phyloP scores from a whole-genome alignment of 2,797 vertebrate species.

The Helarctos malayanus region DNA sequence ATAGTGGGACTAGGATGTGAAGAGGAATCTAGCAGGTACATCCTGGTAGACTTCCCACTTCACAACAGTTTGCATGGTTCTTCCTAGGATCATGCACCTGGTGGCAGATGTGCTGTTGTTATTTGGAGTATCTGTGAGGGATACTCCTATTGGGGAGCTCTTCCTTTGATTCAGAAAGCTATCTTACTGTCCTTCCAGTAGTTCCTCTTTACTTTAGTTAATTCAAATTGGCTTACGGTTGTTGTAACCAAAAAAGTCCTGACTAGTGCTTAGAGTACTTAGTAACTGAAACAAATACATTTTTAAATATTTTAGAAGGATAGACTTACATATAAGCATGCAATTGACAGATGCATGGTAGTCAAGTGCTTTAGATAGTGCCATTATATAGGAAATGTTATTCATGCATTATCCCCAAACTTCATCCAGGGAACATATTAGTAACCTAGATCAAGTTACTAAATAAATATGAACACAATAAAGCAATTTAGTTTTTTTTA shows the following conservation, averaged over 20 bases:
- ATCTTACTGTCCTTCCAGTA: neutral
- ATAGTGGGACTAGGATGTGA: neutral
- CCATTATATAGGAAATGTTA: neutral
- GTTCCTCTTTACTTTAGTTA: neutral
- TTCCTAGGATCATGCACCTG: accelerated
- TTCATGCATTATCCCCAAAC: neutral
- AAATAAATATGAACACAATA: neutral
- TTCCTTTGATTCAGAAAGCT: neutral
- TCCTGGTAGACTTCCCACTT: neutral
- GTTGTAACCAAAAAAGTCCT: neutral
- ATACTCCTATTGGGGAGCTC: neutral
- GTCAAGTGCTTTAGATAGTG: neutral
- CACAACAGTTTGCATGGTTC: neutral
- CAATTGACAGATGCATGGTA: neutral
- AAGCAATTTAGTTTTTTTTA: neutral
- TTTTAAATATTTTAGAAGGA: neutral
- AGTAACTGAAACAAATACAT: neutral
- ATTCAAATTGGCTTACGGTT: conserved; percentile 48
- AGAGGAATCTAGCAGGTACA: neutral
- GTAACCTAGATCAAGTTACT: neutral
- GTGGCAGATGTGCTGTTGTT: neutral
- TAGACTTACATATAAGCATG: neutral
- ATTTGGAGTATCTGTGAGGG: neutral
- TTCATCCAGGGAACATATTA: neutral
- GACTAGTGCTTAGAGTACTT: neutral